A percentile compares a stretch with the other conserved stretches of the same genome.
phyloP scores from a whole-genome alignment of 2,888 invertebrate species.

The Scrobipalpa costella region DNA sequence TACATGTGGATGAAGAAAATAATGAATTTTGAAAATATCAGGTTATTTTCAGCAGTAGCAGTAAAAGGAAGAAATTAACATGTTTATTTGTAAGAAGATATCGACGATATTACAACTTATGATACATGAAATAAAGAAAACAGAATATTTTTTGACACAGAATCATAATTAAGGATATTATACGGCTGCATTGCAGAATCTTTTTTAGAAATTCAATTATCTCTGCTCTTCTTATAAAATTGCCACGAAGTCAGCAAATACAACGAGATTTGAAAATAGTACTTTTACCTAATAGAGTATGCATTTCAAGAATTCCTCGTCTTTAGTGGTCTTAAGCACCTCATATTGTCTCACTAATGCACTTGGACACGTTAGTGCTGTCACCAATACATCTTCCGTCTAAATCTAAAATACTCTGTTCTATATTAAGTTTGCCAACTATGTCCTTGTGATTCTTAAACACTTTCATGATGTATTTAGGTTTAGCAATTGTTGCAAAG shows the following conservation, averaged over 20 bases:
- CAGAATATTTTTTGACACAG: no score
- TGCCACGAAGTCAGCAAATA: no score
- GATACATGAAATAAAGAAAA: no score
- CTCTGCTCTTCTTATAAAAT: no score
- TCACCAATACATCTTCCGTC: constrained; percentile 10
- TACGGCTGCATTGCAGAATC: no score
- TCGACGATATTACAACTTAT: no score
- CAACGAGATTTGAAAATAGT: not conserved
- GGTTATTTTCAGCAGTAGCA: no score
- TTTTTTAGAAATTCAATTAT: no score
- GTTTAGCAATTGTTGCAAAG: constrained; percentile 12
- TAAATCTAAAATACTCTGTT: constrained; percentile 13
- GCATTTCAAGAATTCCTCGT: not conserved
- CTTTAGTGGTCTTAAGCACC: constrained; percentile 2
- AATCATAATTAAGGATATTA: no score
- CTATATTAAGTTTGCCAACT: constrained; percentile 16
- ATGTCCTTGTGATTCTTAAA: constrained; percentile 21
- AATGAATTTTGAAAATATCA: not conserved
- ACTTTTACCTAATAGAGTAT: not conserved
- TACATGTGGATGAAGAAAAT: not conserved
- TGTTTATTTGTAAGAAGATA: no score
- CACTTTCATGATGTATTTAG: constrained; percentile 16
- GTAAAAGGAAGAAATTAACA: no score
- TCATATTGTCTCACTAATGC: constrained; percentile 18
- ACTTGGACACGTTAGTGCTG: constrained; percentile 15